Percentiles rank a stretch among this genome's conserved stretches.
Conservation (phyloP, 2,888 invertebrate genomes). For the Ectropis crepuscularia region DNA sequence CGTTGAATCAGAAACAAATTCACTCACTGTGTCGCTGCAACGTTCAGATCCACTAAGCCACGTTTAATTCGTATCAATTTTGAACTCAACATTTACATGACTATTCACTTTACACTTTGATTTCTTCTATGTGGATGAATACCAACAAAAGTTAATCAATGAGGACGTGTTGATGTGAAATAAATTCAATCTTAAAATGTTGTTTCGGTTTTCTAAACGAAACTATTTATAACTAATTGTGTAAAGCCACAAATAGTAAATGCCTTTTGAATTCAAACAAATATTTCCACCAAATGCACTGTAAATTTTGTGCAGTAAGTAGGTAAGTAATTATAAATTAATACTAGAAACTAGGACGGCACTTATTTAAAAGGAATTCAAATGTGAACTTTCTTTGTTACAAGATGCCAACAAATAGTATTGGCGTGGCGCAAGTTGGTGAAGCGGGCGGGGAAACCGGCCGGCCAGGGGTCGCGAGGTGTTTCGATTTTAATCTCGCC, state of each 20-base stretch:
- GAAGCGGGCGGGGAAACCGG: conserved; percentile 36
- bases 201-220: too few relatives aligned
- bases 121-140: neutral
- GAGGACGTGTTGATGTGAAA: too few relatives aligned
- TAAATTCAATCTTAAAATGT: too few relatives aligned
- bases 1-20: conserved; percentile 53
- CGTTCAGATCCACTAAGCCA: conserved; percentile 40
- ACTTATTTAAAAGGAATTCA: neutral
- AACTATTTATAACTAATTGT: too few relatives aligned
- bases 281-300: too few relatives aligned
- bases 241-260: too few relatives aligned
- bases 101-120: conserved; percentile 3
- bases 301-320: too few relatives aligned
- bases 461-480: conserved; percentile 57
- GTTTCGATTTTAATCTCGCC: conserved; percentile 70
- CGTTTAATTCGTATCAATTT: conserved; percentile 32
- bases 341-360: too few relatives aligned
- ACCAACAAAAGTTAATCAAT: too few relatives aligned
- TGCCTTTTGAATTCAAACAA: too few relatives aligned
- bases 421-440: conserved; percentile 29
- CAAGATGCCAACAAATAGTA: conserved; percentile 26
- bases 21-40: conserved; percentile 49
- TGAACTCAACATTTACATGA: conserved; percentile 14
- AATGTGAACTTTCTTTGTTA: conserved; percentile 30
- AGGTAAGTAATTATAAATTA: too few relatives aligned